Evolutionary conservation across 2,888 invertebrate genomes (phyloP).

Genomic region (Athetis lepigone): DNA sequence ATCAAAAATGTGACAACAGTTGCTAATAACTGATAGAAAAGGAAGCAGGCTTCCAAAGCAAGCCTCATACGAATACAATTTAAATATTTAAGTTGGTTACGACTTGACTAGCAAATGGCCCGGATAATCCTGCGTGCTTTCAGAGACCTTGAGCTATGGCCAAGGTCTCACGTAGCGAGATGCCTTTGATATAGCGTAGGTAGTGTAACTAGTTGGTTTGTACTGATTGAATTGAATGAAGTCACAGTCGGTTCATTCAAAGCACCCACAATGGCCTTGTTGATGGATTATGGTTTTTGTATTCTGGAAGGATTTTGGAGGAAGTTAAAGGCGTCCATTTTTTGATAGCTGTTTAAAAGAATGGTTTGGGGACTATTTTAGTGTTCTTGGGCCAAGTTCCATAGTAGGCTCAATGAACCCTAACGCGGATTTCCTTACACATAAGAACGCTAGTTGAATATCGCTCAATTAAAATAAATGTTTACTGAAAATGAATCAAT

Average conservation of each 20-base stretch:
- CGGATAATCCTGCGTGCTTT: slow-evolving; percentile 82
- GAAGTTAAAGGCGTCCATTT: not conserved
- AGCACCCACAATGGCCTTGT: slow-evolving; percentile 49
- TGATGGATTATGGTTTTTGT: slow-evolving; percentile 12
- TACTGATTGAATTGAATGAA: slow-evolving; percentile 67
- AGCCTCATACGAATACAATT: slow-evolving; percentile 52
- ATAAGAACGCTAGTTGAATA: too few relatives aligned
- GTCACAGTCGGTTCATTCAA: slow-evolving; percentile 64
- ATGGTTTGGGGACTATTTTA: not conserved
- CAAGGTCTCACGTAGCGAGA: slow-evolving; percentile 79
- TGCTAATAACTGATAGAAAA: slow-evolving; percentile 38
- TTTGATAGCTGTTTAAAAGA: not conserved
- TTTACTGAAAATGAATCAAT: too few relatives aligned
- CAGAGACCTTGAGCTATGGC: slow-evolving; percentile 76
- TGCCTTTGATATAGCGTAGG: slow-evolving; percentile 58
- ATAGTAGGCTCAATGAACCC: too few relatives aligned
- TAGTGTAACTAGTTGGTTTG: slow-evolving; percentile 52
- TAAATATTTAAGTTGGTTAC: slow-evolving; percentile 63
- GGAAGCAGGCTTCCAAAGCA: slow-evolving; percentile 57
- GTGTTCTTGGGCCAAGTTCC: not conserved
- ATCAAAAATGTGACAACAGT: slow-evolving; percentile 15
- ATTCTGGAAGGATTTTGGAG: slow-evolving; percentile 7
- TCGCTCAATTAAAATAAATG: too few relatives aligned
- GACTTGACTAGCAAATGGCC: slow-evolving; percentile 76
- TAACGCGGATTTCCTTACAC: too few relatives aligned